Conservation (phyloP, 2,113 vertebrate genomes). For the Petroica traversi region DNA sequence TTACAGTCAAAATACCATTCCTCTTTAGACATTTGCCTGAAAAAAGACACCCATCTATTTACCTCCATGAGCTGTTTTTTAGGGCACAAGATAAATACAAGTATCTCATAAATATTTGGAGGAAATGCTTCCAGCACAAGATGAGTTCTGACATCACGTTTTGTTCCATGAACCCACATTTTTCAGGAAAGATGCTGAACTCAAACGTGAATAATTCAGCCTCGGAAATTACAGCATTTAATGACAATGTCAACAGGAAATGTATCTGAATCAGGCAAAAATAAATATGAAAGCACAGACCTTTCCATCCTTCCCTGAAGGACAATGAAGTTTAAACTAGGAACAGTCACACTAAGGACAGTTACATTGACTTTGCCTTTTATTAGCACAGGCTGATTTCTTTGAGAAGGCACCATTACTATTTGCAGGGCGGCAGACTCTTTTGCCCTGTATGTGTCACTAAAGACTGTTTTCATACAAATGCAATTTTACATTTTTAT, state of each 20-base stretch:
- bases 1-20: neutral
- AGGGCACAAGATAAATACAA: neutral
- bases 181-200: constrained; percentile 18
- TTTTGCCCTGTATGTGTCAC: neutral
- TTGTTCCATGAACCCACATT: neutral
- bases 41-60: neutral
- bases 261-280: constrained; percentile 22
- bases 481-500: neutral
- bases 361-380: neutral
- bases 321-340: constrained; percentile 24
- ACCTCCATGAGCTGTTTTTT: neutral
- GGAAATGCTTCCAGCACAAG: neutral
- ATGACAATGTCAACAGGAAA: constrained; percentile 53
- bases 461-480: neutral
- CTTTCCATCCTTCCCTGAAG: constrained; percentile 4
- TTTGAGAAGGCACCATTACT: neutral
- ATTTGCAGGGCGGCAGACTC: neutral
- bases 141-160: neutral
- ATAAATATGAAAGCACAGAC: constrained; percentile 30
- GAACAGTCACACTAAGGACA: neutral
- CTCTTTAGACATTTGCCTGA: neutral
- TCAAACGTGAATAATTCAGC: neutral
- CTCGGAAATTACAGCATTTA: constrained; percentile 37
- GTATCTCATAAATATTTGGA: neutral
- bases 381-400: neutral